Conservation (phyloP, 2,113 vertebrate species). For the Hiodon tergisus region DNA sequence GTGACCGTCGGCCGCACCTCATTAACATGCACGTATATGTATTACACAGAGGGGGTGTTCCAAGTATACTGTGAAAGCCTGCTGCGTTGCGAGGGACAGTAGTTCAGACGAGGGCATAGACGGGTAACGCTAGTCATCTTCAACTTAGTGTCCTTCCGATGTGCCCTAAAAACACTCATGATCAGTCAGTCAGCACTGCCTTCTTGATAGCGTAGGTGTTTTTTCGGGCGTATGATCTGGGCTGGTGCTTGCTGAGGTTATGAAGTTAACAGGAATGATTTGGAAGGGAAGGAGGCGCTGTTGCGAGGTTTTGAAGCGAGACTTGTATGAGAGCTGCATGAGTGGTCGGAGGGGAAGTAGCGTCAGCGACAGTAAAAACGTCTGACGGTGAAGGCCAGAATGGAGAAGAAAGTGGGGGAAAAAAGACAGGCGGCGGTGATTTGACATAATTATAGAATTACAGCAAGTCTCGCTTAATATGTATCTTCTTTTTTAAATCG, state of each 20-base stretch:
- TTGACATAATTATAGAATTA: neutral
- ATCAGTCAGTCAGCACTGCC: conserved; percentile 59
- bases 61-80: neutral
- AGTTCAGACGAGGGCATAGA: neutral
- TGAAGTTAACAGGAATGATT: conserved; percentile 54
- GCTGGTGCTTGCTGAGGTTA: conserved; percentile 58
- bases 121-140: neutral
- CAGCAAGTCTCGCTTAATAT: neutral
- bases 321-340: neutral
- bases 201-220: conserved; percentile 36
- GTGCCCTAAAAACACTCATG: neutral
- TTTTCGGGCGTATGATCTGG: conserved; percentile 24
- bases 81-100: neutral
- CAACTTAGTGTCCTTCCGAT: neutral
- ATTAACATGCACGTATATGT: neutral
- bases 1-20: neutral
- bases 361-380: neutral
- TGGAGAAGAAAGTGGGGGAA: neutral
- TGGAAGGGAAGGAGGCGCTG: conserved; percentile 38
- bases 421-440: neutral
- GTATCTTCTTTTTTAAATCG: conserved; percentile 25
- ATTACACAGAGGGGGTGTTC: neutral
- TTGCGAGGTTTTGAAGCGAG: conserved; percentile 24
- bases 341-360: neutral
- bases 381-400: neutral